Conservation (phyloP, 2,113 vertebrate genomes). For the Saimiri boliviensis region DNA sequence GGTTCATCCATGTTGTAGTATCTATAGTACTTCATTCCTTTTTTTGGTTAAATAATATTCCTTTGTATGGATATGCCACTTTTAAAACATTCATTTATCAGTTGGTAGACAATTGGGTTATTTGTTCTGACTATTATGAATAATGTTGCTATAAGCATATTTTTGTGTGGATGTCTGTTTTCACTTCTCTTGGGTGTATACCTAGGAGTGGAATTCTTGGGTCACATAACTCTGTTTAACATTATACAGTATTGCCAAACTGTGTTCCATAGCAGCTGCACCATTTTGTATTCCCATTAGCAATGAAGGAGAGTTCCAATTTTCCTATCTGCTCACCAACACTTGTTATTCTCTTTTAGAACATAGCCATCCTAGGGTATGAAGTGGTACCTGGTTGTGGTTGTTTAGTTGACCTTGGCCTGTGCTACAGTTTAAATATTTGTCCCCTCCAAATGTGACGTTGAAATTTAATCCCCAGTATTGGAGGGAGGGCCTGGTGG, state of each 20-base stretch:
- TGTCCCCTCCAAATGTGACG: too few species aligned
- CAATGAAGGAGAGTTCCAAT: not conserved
- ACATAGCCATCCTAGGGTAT: not conserved
- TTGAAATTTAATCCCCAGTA: too few species aligned
- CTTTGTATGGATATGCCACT: not conserved
- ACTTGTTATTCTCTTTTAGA: not conserved
- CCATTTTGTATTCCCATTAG: not conserved
- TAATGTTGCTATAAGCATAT: not conserved
- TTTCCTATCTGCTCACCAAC: not conserved
- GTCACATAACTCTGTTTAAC: not conserved
- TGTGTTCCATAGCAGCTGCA: not conserved
- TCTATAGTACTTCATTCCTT: not conserved
- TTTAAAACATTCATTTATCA: not conserved
- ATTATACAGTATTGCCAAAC: not conserved
- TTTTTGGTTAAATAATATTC: not conserved
- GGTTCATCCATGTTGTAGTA: not conserved
- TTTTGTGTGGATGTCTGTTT: not conserved
- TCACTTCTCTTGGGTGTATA: not conserved
- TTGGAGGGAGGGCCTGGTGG: too few species aligned
- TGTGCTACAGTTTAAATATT: too few species aligned
- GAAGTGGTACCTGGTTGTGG: not conserved
- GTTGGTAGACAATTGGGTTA: not conserved
- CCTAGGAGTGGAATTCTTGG: not conserved
- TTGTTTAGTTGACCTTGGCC: not conserved
- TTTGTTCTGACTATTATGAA: not conserved